Base-by-base conservation (phyloP, 2,797 vertebrate genomes). In the Phalanger gymnotis region DNA sequence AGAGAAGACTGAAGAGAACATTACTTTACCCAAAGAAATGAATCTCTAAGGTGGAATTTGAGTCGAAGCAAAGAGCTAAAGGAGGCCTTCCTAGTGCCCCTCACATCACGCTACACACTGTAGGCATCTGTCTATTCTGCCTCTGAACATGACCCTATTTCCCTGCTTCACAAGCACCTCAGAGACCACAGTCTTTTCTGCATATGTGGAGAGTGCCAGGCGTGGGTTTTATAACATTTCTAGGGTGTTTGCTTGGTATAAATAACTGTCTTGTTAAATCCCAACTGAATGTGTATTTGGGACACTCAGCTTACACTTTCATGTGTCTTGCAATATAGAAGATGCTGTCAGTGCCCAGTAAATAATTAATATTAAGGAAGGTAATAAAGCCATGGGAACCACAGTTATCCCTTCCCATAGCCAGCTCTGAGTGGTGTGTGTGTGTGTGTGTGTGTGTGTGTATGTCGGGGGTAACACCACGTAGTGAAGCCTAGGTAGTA, bases 261-360 rank as follows among this genome's bases (percentile, higher is more conserved):
- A 87, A 87, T 87, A 87, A 87, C 73, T 87, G 73, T 87, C 73
- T 87, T 3, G 40, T 87, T 87, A 87, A 87, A 87, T 87, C 73
- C 73, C 73, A 87, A 87, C 73, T 87, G 73, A 87, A 87, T 87
- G 73, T 87, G 73, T 87, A 87, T 87, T 58, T 90, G 53, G 61
- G 47, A 90, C 40, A 34, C 52, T 91, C 0, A n/a, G 28, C n/a
- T 4, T 14, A 47, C 0, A 1, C 56, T 90, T 93, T 54, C 90
- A 28, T 52, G 55, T 90, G 58, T n/a, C 40, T 91, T 54, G 34
- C 66, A 73, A 58, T 81, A 91, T 30, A 93, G 54, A 54, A 0
- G 53, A 53, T 91, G 56, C 51, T 34, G 47, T 19, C 47, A 52
- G 90, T 93, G 31, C 6, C 90, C 91, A 89, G 61, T 89, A 40